Evolutionary conservation across 2,888 invertebrate genomes (phyloP).

Genomic region (Lycophotia porphyrea): DNA sequence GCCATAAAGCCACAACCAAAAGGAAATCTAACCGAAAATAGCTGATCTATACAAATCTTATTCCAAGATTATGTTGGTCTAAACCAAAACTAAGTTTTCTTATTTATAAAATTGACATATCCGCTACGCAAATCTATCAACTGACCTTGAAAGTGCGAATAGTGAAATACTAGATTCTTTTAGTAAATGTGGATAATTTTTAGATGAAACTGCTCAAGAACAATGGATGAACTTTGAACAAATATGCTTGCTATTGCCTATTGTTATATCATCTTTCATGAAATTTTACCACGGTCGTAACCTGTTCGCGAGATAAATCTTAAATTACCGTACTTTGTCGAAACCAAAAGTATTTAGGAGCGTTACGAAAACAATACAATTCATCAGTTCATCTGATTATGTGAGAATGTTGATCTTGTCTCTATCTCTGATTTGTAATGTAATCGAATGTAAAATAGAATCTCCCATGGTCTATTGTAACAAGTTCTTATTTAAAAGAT

Average conservation of each 20-base stretch:
- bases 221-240: conserved; percentile 70
- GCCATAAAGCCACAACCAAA: neutral
- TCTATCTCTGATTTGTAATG: conserved; percentile 18
- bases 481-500: neutral
- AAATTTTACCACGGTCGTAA: conserved; percentile 69
- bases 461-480: neutral
- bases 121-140: conserved; percentile 23
- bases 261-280: conserved; percentile 70
- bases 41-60: neutral
- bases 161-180: conserved; percentile 46
- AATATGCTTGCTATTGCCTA: conserved; percentile 67
- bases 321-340: conserved; percentile 49
- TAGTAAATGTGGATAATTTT: conserved; percentile 51
- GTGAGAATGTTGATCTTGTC: conserved; percentile 25
- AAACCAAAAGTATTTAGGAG: conserved; percentile 59
- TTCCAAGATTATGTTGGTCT: neutral
- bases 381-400: conserved; percentile 10
- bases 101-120: conserved; percentile 6
- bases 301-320: conserved; percentile 49
- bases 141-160: conserved; percentile 48
- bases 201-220: conserved; percentile 53
- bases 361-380: conserved; percentile 39
- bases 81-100: neutral
- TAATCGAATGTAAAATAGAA: conserved; percentile 7
- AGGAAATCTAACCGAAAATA: conserved; percentile 1